A percentile compares a stretch with the other conserved stretches of the same genome.
Evolutionary conservation across 1,140 invertebrate genomes (phyloP).

Genomic region (Lepidurus couesii): DNA sequence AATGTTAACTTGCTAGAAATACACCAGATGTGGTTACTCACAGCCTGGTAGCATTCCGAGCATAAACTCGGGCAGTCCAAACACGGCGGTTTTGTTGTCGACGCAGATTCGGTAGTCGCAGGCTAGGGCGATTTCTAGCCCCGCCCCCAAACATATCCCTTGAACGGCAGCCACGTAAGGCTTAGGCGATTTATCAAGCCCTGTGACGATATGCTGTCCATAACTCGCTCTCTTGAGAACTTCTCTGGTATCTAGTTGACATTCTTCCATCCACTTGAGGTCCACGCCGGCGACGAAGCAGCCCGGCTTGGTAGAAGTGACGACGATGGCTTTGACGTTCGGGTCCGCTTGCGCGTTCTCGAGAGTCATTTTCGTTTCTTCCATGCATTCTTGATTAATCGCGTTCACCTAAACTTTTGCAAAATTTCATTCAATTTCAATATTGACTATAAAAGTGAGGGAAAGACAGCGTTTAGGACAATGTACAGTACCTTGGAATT

Average conservation of each 20-base stretch:
- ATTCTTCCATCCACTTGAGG: constrained; percentile 46
- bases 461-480: no score
- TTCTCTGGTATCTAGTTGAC: constrained; percentile 44
- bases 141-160: constrained; percentile 52
- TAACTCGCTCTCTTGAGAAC: constrained; percentile 41
- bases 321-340: constrained; percentile 46
- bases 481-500: background rate
- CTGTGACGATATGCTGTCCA: constrained; percentile 47
- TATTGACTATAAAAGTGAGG: background rate
- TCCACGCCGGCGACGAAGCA: constrained; percentile 54
- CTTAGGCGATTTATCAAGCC: constrained; percentile 47
- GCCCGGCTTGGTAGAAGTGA: constrained; percentile 51
- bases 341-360: background rate
- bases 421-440: background rate
- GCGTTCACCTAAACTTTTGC: background rate
- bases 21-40: background rate
- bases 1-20: constrained; percentile 46
- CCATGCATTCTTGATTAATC: background rate
- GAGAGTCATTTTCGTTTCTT: background rate
- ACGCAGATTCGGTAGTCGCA: constrained; percentile 53
- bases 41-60: background rate
- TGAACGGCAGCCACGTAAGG: constrained; percentile 54
- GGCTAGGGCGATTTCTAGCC: constrained; percentile 50
- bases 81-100: constrained; percentile 47
- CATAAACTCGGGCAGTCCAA: constrained; percentile 38